Evolutionary conservation across 2,797 vertebrate species (phyloP).

Genomic region (Caiman crocodilus): DNA sequence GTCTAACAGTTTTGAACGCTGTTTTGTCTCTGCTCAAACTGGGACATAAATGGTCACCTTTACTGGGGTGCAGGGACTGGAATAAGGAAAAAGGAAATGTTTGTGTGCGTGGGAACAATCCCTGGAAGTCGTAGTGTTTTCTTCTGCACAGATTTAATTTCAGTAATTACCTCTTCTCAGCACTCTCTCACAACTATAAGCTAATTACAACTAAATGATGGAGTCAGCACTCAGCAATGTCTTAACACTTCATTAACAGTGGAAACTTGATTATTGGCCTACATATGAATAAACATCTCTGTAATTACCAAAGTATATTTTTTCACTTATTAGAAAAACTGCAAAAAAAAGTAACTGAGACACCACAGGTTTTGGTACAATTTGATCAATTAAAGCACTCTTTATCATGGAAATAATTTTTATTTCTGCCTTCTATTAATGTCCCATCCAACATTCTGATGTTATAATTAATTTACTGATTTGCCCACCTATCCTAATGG

Average conservation of each 20-base stretch:
- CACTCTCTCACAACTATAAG: conserved; percentile 27
- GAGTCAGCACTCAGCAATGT: conserved; percentile 34
- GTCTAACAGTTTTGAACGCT: background rate
- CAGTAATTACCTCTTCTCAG: background rate
- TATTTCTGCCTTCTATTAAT: conserved; percentile 19
- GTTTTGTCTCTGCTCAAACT: background rate
- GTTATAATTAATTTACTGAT: background rate
- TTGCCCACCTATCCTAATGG: background rate
- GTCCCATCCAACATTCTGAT: background rate
- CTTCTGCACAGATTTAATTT: conserved; percentile 18
- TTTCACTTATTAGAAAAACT: conserved; percentile 39
- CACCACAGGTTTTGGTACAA: background rate
- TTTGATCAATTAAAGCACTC: conserved; percentile 3
- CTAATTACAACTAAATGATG: conserved; percentile 35
- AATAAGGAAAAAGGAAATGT: background rate
- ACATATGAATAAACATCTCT: background rate
- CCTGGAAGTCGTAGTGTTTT: conserved; percentile 12
- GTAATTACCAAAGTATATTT: background rate
- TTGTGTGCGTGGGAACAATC: background rate
- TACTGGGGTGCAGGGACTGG: background rate
- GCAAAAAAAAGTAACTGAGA: background rate
- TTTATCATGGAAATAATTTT: background rate
- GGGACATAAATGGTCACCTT: background rate
- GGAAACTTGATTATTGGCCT: background rate
- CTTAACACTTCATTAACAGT: background rate